Conservation (phyloP, 2,888 invertebrate species). For the Melinopterus prodromus region DNA sequence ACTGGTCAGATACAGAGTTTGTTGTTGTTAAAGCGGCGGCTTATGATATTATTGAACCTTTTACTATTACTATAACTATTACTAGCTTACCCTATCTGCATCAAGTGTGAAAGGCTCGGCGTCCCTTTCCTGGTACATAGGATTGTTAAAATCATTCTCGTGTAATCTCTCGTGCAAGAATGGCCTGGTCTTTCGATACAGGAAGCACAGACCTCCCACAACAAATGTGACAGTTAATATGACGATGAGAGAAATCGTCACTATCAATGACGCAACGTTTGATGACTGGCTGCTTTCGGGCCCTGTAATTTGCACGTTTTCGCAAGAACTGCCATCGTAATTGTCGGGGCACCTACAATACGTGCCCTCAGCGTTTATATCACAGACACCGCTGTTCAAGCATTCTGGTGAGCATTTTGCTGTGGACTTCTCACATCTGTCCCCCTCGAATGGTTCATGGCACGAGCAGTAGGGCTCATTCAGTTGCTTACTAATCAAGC, state of each 20-base stretch:
- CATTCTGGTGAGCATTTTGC: conserved; percentile 62
- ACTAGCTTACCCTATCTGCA: conserved; percentile 73
- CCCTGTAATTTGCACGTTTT: conserved; percentile 46
- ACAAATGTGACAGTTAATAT: conserved; percentile 48
- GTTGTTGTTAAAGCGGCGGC: too few species aligned
- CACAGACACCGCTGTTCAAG: conserved; percentile 65
- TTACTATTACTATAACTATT: too few species aligned
- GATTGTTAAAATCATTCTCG: conserved; percentile 85
- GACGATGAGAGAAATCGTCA: conserved; percentile 43
- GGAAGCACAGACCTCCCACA: conserved; percentile 45
- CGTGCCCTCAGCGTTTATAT: conserved; percentile 53
- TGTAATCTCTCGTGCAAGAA: conserved; percentile 83
- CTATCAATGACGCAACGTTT: conserved; percentile 12
- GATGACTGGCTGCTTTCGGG: conserved; percentile 24
- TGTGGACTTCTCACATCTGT: conserved; percentile 63
- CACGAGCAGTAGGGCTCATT: conserved; percentile 65
- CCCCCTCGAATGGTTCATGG: conserved; percentile 66
- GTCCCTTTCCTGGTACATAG: conserved; percentile 82
- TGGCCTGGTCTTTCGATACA: conserved; percentile 57
- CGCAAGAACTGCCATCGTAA: conserved; percentile 62
- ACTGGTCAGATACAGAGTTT: too few species aligned
- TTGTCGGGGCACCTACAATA: conserved; percentile 61
- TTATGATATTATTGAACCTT: too few species aligned
- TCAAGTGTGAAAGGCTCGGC: conserved; percentile 67
- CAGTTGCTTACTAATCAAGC: conserved; percentile 64